These are phyloP conservation scores for Taenaris catops DNA, from an alignment of 2,888 invertebrate species.

Conservation along the genomic window DNA sequence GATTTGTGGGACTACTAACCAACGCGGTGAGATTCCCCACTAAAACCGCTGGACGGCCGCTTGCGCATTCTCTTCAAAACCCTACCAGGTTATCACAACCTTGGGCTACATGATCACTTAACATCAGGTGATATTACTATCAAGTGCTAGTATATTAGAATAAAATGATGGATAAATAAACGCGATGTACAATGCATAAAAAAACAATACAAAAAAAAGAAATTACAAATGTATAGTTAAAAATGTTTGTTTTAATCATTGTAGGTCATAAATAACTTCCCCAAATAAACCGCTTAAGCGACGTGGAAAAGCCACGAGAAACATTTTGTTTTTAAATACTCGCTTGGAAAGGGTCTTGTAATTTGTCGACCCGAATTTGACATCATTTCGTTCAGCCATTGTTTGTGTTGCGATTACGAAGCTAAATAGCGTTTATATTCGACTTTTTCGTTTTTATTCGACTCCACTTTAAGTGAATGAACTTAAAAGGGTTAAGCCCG, in stretches of 20 bases:
- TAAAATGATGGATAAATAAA: too few species aligned
- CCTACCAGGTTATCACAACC: too few species aligned
- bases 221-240: conserved; percentile 14
- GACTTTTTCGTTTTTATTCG: conserved; percentile 68
- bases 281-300: conserved; percentile 25
- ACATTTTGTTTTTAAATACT: conserved; percentile 58
- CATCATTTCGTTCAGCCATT: conserved; percentile 69
- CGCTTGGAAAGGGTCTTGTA: conserved; percentile 65
- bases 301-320: conserved; percentile 25
- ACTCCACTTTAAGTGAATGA: conserved; percentile 51
- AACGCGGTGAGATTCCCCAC: too few species aligned
- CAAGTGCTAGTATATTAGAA: conserved; percentile 1
- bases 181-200: too few species aligned
- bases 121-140: background rate
- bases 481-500: conserved; percentile 64
- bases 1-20: too few species aligned
- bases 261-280: conserved; percentile 21
- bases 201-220: conserved; percentile 1
- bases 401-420: conserved; percentile 74
- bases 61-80: too few species aligned
- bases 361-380: conserved; percentile 73
- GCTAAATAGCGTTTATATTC: conserved; percentile 70
- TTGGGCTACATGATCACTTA: too few species aligned
- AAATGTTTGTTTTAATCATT: conserved; percentile 21
- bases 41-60: too few species aligned